Evolutionary conservation across 2,113 vertebrate genomes (phyloP).

Genomic region (Peucedramus taeniatus): DNA sequence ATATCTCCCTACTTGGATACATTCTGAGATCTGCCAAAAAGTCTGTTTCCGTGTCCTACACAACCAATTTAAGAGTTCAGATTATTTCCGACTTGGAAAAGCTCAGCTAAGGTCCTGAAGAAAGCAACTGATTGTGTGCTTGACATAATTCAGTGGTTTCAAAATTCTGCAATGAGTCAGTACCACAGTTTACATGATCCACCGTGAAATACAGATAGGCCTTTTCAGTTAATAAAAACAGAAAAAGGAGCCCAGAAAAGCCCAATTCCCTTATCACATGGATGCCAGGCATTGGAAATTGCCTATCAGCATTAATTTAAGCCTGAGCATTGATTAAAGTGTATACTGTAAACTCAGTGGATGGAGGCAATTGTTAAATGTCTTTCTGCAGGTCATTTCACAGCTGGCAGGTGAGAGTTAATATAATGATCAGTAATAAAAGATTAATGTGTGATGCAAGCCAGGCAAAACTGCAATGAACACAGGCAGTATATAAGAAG

Average conservation of each 20-base stretch:
- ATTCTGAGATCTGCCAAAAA: slow-evolving; percentile 1
- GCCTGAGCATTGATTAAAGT: slow-evolving; percentile 64
- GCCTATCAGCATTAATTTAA: slow-evolving; percentile 72
- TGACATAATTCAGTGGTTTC: slow-evolving; percentile 7
- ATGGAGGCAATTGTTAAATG: slow-evolving; percentile 50
- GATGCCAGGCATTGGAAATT: slow-evolving; percentile 61
- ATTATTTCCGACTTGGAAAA: neutral
- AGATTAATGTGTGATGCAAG: slow-evolving; percentile 45
- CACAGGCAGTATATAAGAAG: neutral
- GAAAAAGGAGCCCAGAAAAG: slow-evolving; percentile 23
- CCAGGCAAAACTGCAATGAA: slow-evolving; percentile 31
- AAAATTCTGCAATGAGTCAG: neutral
- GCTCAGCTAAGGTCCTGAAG: neutral
- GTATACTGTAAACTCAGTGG: slow-evolving; percentile 40
- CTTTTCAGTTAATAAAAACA: slow-evolving; percentile 5
- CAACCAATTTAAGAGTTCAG: neutral
- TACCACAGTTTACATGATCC: slow-evolving; percentile 22
- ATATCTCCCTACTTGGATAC: neutral
- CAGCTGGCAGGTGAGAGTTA: slow-evolving; percentile 64
- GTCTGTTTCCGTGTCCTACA: slow-evolving; percentile 11
- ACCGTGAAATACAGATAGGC: slow-evolving; percentile 43
- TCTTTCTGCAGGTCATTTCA: slow-evolving; percentile 62
- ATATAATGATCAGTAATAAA: slow-evolving; percentile 64
- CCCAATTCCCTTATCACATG: slow-evolving; percentile 56
- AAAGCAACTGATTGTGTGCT: neutral